Evolutionary conservation across 2,797 vertebrate species (phyloP).

Genomic region (Catamblyrhynchus diadema): DNA sequence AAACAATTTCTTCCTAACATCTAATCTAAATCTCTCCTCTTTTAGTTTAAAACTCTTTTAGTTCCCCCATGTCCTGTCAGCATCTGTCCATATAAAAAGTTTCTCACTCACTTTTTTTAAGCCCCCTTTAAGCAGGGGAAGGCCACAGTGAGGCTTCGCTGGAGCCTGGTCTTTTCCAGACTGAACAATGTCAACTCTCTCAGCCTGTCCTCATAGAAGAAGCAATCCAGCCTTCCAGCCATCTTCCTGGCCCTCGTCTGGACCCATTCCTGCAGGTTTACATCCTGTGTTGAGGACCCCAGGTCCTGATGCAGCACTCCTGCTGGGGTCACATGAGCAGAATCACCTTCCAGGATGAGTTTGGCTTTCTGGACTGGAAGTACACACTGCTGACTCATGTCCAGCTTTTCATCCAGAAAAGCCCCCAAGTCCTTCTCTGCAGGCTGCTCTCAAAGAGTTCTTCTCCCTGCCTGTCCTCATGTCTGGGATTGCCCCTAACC

Average conservation of each 20-base stretch:
- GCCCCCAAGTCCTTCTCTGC: background rate
- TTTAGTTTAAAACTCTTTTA: background rate
- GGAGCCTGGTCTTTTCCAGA: background rate
- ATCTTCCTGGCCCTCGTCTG: background rate
- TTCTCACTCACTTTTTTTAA: background rate
- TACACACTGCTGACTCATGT: background rate
- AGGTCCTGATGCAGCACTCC: background rate
- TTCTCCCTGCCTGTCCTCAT: background rate
- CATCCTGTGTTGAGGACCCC: background rate
- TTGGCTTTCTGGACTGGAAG: background rate
- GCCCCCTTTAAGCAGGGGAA: background rate
- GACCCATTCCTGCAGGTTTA: background rate
- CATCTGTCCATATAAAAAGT: background rate
- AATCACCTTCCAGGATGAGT: background rate
- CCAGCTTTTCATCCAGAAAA: background rate
- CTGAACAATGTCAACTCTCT: fast-evolving
- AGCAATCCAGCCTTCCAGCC: background rate
- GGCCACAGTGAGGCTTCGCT: background rate
- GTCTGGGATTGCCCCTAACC: background rate
- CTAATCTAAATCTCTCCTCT: background rate
- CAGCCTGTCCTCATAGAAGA: background rate
- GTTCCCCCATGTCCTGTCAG: background rate
- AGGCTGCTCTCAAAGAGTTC: background rate
- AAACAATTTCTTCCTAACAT: background rate
- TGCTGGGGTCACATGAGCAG: background rate